These are phyloP conservation scores for Stegastes partitus DNA, from an alignment of 2,113 vertebrate species.

Conservation along the genomic window DNA sequence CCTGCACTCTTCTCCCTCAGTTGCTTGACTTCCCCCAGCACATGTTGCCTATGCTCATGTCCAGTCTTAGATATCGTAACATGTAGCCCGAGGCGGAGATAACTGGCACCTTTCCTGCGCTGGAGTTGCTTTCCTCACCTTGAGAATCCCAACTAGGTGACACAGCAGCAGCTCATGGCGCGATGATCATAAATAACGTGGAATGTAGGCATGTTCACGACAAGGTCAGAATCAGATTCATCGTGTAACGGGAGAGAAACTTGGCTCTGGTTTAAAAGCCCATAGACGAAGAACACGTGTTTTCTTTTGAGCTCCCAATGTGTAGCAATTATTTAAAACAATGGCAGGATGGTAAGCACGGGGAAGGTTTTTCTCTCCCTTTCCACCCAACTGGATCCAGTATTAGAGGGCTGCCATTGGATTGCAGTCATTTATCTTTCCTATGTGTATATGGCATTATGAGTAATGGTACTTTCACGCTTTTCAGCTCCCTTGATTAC, in stretches of 20 bases:
- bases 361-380: conserved; percentile 58
- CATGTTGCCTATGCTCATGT: conserved; percentile 15
- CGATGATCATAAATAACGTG: background rate
- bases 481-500: conserved; percentile 83
- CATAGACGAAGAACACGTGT: background rate
- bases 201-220: background rate
- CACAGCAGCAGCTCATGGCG: background rate
- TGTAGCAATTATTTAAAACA: conserved; percentile 59
- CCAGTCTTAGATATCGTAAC: conserved; percentile 16
- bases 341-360: conserved; percentile 43
- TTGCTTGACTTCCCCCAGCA: conserved; percentile 31
- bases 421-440: conserved; percentile 83
- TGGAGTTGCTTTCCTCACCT: background rate
- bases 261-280: background rate
- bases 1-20: conserved; percentile 4
- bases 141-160: background rate
- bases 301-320: conserved; percentile 13
- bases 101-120: conserved; percentile 16
- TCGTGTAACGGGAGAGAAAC: background rate
- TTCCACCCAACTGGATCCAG: conserved; percentile 71
- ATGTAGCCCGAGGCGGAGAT: conserved; percentile 42
- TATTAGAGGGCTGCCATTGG: conserved; percentile 74
- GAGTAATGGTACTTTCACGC: conserved; percentile 85
- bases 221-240: background rate
- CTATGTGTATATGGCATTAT: conserved; percentile 80